Evolutionary conservation across 2,113 vertebrate species (phyloP).

Genomic region (Ctenodactylus gundi): DNA sequence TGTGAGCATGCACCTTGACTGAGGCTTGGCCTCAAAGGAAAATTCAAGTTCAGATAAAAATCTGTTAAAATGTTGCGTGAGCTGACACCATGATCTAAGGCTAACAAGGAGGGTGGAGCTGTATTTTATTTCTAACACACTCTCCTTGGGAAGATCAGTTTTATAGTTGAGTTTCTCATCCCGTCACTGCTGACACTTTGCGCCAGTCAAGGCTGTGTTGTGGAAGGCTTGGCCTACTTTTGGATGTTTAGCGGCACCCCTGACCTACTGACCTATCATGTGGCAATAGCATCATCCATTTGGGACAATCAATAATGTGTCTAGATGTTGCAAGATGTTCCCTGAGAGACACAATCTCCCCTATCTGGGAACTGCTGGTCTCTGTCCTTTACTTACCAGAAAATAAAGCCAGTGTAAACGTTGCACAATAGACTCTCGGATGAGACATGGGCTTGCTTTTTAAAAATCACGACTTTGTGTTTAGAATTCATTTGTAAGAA

Average conservation of each 20-base stretch:
- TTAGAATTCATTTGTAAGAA: background rate
- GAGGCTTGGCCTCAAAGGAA: constrained; percentile 34
- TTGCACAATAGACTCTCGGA: background rate
- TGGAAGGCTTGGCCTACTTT: background rate
- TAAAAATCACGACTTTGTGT: background rate
- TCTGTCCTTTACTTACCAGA: background rate
- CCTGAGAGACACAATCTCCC: background rate
- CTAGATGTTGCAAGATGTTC: background rate
- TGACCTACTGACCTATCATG: background rate
- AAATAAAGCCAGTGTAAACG: background rate
- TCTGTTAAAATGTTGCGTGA: constrained; percentile 4
- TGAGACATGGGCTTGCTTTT: background rate
- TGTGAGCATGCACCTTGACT: background rate
- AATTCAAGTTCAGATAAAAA: background rate
- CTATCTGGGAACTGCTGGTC: background rate
- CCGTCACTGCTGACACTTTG: background rate
- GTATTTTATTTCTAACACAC: background rate
- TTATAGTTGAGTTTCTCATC: background rate
- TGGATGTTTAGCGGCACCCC: background rate
- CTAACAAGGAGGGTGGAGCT: background rate
- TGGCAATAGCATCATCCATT: background rate
- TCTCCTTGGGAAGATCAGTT: background rate
- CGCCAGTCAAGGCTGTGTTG: background rate
- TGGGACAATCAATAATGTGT: background rate
- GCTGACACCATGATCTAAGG: background rate